Base-by-base conservation (phyloP, 2,113 vertebrate species). In the Arvicanthis niloticus region DNA sequence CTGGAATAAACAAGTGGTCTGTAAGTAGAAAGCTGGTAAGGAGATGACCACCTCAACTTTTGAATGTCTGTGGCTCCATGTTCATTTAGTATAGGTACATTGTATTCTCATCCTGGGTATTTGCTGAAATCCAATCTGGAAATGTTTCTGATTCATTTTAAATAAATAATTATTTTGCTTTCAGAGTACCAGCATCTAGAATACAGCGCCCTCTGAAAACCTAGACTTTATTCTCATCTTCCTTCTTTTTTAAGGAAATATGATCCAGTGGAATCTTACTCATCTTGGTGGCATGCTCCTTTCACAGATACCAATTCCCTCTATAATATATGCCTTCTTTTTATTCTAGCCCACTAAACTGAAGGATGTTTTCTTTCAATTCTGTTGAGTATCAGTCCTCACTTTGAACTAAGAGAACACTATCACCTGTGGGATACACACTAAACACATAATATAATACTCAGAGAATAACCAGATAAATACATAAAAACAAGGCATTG, bases 381-480 rank as follows among this genome's bases (percentile, higher is more conserved):
- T 48, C 0, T 58, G 16, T 86, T 93, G 73, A 70, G 60, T 91
- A 42, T 42, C 62, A n/a, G 48, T 51, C 13, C 40, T 88, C 16
- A 58, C 68, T 73, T 51, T 53, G 48, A 51, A 6, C 21, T 72
- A 10, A 1, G 1, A 5, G 34, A 11, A 19, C 34, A 5, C 21
- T 58, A 37, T 92, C 11, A 68, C 0, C 10, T 37, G n/a, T 58
- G 37, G 0, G 45, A 5, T 34, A 8, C 12, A 89, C 78, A 94
- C 58, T 22, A 62, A 86, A 86, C 3, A 62, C 3, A 5, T 51
- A 67, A 92, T 45, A 53, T 1, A 29, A 53, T n/a, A 37, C 37
- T 48, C 0, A 91, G 15, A 75, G 3, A 95, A 51, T 17, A 93
- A 73, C 68, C n/a, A 72, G 37, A 97, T 53, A 48, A 34, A 96